Conservation (phyloP, 1,140 invertebrate genomes). For the Stegodyphus mimosarum region DNA sequence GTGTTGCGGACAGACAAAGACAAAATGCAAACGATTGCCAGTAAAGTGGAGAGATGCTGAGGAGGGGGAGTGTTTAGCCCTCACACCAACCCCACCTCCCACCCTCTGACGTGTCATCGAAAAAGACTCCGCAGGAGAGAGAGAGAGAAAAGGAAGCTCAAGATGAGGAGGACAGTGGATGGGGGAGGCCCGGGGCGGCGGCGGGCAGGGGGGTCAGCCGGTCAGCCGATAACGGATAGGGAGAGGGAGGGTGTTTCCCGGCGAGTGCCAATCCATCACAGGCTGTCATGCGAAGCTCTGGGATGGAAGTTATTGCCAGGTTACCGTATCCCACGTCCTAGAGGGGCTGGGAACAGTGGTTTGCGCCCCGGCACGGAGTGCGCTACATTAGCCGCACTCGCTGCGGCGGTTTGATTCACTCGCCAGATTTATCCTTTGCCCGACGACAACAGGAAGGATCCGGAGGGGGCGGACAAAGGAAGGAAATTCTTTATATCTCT, state of each 20-base stretch:
- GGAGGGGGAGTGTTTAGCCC: no score
- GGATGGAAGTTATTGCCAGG: conserved; percentile 50
- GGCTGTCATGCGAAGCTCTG: conserved; percentile 41
- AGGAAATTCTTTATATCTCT: no score
- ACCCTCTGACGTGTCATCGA: no score
- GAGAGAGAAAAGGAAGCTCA: conserved; percentile 1
- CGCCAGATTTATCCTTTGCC: neutral
- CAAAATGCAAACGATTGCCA: conserved; percentile 42
- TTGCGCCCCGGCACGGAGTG: neutral
- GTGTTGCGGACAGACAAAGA: neutral
- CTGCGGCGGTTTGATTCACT: neutral
- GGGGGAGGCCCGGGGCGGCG: neutral
- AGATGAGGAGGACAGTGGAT: neutral
- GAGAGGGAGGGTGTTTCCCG: neutral
- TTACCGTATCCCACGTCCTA: conserved; percentile 10
- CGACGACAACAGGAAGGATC: neutral
- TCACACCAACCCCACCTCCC: no score
- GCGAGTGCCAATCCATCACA: conserved; percentile 47
- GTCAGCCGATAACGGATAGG: neutral
- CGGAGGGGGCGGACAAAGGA: no score
- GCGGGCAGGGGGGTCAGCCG: conserved; percentile 7
- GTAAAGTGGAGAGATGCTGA: no score
- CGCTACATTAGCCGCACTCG: conserved; percentile 33
- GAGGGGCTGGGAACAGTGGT: conserved; percentile 28
- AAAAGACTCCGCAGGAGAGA: neutral